Conservation (phyloP, 2,888 invertebrate genomes). For the Drosophila paramelanica region DNA sequence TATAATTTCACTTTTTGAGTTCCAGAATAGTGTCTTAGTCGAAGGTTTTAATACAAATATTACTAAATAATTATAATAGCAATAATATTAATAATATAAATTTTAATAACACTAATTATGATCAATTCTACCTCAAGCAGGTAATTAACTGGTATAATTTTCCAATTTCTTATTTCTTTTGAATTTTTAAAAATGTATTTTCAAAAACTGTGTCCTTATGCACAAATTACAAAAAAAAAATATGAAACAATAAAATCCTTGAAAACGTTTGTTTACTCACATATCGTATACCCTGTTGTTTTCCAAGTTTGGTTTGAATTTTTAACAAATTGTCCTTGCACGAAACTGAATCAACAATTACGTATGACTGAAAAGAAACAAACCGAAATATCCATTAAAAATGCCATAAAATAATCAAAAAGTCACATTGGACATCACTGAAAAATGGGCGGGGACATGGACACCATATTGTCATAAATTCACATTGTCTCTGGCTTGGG, state of each 20-base stretch:
- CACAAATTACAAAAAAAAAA: not conserved
- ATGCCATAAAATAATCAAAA: conserved; percentile 55
- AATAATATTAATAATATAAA: too few relatives aligned
- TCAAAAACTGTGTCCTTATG: not conserved
- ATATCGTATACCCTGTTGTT: not conserved
- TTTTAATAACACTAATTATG: too few relatives aligned
- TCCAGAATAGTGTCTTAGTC: too few relatives aligned
- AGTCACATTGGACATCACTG: conserved; percentile 6
- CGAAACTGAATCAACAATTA: conserved; percentile 44
- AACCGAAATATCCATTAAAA: conserved; percentile 48
- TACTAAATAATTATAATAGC: too few relatives aligned
- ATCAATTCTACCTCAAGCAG: too few relatives aligned
- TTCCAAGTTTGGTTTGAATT: not conserved
- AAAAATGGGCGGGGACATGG: not conserved
- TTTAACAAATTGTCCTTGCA: conserved; percentile 14
- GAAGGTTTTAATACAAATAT: too few relatives aligned
- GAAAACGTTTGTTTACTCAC: not conserved
- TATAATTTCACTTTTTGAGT: too few relatives aligned
- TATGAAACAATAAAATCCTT: not conserved
- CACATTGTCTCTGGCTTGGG: conserved; percentile 39
- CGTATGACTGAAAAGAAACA: conserved; percentile 22
- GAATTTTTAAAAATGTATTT: not conserved
- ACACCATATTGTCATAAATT: not conserved
- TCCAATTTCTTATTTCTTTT: too few relatives aligned
- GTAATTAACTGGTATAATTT: too few relatives aligned